Evolutionary conservation across 2,797 vertebrate species (phyloP).

Genomic region (Staurois parvus): DNA sequence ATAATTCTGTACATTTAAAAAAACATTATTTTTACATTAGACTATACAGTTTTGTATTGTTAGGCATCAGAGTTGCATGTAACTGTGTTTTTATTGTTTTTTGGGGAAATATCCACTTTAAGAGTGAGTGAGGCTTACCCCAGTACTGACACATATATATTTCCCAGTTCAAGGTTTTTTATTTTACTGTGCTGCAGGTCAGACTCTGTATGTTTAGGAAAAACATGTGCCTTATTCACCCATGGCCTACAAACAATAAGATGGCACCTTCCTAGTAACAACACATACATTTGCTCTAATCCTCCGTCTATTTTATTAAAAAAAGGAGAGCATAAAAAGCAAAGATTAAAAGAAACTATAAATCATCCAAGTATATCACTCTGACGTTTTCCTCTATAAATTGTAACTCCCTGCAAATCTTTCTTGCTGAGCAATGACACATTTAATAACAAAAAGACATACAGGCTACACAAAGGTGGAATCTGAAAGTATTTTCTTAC

Average conservation of each 20-base stretch:
- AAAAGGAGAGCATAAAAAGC: background rate
- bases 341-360: background rate
- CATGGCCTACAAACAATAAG: background rate
- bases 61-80: no score
- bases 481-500: slow-evolving; percentile 26
- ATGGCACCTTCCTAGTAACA: background rate
- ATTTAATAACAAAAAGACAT: slow-evolving; percentile 19
- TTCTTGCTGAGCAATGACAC: slow-evolving; percentile 10
- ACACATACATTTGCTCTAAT: background rate
- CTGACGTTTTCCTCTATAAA: background rate
- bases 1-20: no score
- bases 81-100: no score
- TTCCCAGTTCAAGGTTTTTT: background rate
- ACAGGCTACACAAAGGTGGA: slow-evolving; percentile 16
- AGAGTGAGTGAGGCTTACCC: no score
- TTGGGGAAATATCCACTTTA: no score
- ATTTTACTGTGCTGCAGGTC: background rate
- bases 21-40: no score
- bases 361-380: background rate
- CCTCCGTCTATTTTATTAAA: background rate
- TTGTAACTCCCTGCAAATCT: slow-evolving; percentile 6
- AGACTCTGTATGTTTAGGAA: background rate
- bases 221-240: background rate
- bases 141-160: background rate
- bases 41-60: no score